Base-by-base conservation (phyloP, 2,797 vertebrate genomes). In the Leuciscus waleckii region DNA sequence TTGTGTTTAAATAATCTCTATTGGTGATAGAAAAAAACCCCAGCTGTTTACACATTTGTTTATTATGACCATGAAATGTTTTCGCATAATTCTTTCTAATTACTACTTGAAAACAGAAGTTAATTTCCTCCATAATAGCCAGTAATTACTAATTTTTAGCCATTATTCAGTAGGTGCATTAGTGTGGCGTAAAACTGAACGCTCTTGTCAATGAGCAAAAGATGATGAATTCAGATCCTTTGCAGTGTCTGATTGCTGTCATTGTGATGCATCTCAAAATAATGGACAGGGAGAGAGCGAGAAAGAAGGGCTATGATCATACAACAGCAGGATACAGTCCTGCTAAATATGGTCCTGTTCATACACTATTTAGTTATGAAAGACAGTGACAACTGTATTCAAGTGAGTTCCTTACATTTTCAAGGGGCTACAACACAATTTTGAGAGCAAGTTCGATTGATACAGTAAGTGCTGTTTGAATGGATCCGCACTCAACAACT, bases 141-240 rank as follows among this genome's bases (percentile, higher is more conserved):
- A 73, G 76, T 49, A 79, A 71, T 84, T 54, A 58, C n/a, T 1
- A 1, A 61, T 65, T 49, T 68, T 79, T 19, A 2, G 67, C 39
- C 39, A 85, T 79, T 79, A 70, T 77, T 54, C 7, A 41, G 46
- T 68, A 76, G 74, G 74, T 84, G 17, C 1, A 23, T 9, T 54
- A 76, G 43, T 26, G 71, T 63, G 23, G 16, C 3, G 17, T 76
- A 56, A 84, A 84, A 69, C n/a, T 17, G 73, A 78, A 68, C 2
- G 39, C 37, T 56, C 21, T 73, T 82, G 43, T 71, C 67, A 61
- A 46, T 61, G 67, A 71, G 37, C 5, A 43, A 56, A 78, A 56
- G 74, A 85, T 85, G 83, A 85, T 46, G 76, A 76, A 85, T 79
- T 85, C 21, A 69, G 83, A 37, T 68, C 79, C 83, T 85, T 29